phyloP scores from a whole-genome alignment of 2,113 vertebrate species.

The Brachypodius melanocephalos region DNA sequence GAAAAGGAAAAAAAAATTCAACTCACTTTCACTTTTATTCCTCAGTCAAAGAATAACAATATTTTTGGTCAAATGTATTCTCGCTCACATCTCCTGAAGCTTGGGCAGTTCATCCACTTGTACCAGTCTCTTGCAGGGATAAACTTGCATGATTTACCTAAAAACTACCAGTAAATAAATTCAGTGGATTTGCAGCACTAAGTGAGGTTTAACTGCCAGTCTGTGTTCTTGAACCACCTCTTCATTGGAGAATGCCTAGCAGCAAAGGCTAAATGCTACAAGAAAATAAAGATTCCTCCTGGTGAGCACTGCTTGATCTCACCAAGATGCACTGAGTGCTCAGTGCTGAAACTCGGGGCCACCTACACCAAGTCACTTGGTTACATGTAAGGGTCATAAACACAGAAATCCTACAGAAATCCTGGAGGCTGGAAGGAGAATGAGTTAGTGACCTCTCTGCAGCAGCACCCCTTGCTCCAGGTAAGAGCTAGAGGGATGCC shows the following conservation, averaged over 20 bases:
- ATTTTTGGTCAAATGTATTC: background rate
- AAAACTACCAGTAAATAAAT: background rate
- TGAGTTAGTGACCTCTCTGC: background rate
- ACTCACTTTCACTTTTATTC: background rate
- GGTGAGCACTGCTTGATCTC: background rate
- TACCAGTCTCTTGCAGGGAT: background rate
- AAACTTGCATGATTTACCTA: background rate
- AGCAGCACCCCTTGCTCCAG: background rate
- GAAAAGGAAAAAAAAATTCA: background rate
- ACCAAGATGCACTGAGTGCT: background rate
- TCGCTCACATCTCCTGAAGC: background rate
- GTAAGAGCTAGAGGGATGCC: background rate
- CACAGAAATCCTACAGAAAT: background rate
- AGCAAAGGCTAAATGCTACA: background rate
- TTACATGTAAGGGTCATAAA: background rate
- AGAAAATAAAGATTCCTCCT: background rate
- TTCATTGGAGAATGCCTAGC: background rate
- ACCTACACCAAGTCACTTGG: background rate
- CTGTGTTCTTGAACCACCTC: background rate
- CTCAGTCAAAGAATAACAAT: background rate
- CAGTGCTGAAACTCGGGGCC: background rate
- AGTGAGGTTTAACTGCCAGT: background rate
- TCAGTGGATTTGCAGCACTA: background rate
- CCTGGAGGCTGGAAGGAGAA: background rate
- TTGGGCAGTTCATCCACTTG: background rate